Conservation (phyloP, 2,888 invertebrate genomes). For the Oscheius sp. region DNA sequence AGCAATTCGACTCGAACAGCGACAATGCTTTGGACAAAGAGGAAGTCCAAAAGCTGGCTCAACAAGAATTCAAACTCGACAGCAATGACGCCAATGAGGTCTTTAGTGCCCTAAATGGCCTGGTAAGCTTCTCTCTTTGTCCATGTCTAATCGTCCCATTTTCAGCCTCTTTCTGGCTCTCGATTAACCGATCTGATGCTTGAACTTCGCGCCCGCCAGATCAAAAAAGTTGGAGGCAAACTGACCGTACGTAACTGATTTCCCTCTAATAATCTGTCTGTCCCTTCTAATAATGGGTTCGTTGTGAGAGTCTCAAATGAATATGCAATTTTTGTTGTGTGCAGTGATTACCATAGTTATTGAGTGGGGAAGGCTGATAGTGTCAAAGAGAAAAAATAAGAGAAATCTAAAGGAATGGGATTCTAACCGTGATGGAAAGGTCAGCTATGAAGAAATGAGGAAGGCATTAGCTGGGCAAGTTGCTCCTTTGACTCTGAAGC, state of each 20-base stretch:
- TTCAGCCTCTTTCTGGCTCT: constrained; percentile 2
- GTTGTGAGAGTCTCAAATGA: neutral
- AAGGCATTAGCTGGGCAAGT: neutral
- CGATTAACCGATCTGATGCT: constrained; percentile 1
- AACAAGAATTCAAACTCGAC: neutral
- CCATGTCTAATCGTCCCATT: too few species aligned
- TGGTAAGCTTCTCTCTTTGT: too few species aligned
- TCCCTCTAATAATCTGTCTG: neutral
- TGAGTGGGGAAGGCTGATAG: neutral
- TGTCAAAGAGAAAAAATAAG: neutral
- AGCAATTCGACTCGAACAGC: constrained; percentile 10
- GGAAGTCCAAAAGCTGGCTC: constrained; percentile 7
- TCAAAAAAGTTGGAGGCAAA: neutral
- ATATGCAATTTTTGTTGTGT: neutral
- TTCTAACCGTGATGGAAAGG: neutral
- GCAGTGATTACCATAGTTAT: neutral
- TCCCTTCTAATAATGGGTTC: neutral
- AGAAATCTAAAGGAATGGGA: constrained; percentile 6
- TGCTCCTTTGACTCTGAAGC: neutral
- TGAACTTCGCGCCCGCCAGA: constrained; percentile 12
- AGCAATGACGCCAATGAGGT: neutral
- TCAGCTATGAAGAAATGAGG: constrained; percentile 20
- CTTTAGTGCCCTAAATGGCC: neutral
- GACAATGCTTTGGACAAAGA: constrained; percentile 8
- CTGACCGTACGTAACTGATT: neutral